Conservation (phyloP, 1,140 invertebrate genomes). For the Leptinotarsa defecta region DNA sequence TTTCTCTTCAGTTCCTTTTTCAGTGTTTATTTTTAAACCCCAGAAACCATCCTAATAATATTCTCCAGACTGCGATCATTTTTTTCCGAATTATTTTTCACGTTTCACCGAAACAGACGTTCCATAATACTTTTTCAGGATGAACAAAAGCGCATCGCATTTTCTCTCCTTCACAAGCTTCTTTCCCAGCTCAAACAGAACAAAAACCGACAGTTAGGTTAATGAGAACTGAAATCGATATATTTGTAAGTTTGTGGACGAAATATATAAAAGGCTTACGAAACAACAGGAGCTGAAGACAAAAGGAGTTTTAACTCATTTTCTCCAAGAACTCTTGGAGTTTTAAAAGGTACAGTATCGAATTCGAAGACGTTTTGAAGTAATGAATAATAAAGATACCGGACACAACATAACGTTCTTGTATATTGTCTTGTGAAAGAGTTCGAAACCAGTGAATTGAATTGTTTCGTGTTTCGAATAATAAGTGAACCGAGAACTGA, state of each 20-base stretch:
- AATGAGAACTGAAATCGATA: conserved; percentile 7
- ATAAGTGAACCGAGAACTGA: too few relatives aligned
- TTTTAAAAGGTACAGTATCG: neutral
- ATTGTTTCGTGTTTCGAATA: too few relatives aligned
- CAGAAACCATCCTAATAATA: too few relatives aligned
- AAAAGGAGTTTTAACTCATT: neutral
- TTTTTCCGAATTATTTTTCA: too few relatives aligned
- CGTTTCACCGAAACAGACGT: neutral
- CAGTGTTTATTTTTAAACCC: too few relatives aligned
- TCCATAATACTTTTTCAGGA: neutral
- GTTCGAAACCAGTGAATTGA: too few relatives aligned
- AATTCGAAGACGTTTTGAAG: neutral
- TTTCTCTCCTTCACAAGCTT: neutral
- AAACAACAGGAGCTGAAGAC: neutral
- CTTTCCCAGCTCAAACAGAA: neutral
- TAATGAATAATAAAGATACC: neutral
- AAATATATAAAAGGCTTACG: conserved; percentile 2
- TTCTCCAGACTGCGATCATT: too few relatives aligned
- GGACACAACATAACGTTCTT: too few relatives aligned
- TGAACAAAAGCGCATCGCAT: neutral
- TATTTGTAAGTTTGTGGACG: neutral
- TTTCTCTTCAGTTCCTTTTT: too few relatives aligned
- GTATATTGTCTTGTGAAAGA: too few relatives aligned
- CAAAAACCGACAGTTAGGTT: neutral
- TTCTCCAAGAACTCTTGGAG: neutral